phyloP scores from a whole-genome alignment of 2,888 invertebrate genomes.

The Sarcophaga subvicina region DNA sequence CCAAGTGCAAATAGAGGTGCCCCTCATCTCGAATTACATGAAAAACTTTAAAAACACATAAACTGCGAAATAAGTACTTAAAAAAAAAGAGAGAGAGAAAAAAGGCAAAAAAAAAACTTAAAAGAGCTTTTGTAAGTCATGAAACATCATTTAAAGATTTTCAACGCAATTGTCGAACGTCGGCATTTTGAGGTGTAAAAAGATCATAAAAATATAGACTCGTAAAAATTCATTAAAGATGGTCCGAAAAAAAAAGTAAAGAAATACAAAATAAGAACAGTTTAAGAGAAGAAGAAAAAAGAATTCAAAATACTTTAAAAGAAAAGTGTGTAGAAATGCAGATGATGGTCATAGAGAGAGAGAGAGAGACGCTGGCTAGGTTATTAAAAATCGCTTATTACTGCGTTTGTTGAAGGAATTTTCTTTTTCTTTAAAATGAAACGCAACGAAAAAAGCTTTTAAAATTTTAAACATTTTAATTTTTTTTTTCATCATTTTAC shows the following conservation, averaged over 20 bases:
- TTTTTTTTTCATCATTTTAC: conserved; percentile 50
- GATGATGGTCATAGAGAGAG: not conserved
- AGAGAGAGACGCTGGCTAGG: too few species aligned
- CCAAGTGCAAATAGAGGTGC: not conserved
- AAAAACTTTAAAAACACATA: not conserved
- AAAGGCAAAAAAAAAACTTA: not conserved
- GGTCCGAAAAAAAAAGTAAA: not conserved
- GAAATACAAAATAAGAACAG: not conserved
- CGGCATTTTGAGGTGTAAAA: conserved; percentile 53
- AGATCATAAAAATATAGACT: conserved; percentile 64
- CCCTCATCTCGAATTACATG: not conserved
- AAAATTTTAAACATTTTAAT: conserved; percentile 44
- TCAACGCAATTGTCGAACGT: conserved; percentile 49
- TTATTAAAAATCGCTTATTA: too few species aligned
- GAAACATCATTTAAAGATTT: conserved; percentile 40
- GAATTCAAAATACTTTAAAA: not conserved
- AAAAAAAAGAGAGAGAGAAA: not conserved
- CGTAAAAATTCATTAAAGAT: conserved; percentile 43
- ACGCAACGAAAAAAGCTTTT: conserved; percentile 14
- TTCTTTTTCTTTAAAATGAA: not conserved
- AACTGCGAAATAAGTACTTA: not conserved
- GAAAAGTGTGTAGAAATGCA: not conserved
- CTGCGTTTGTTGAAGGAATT: too few species aligned
- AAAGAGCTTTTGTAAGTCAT: not conserved
- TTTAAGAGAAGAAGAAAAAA: not conserved